These are phyloP conservation scores for Caenorhabditis sp. DNA, from an alignment of 2,888 invertebrate species.

Conservation along the genomic window DNA sequence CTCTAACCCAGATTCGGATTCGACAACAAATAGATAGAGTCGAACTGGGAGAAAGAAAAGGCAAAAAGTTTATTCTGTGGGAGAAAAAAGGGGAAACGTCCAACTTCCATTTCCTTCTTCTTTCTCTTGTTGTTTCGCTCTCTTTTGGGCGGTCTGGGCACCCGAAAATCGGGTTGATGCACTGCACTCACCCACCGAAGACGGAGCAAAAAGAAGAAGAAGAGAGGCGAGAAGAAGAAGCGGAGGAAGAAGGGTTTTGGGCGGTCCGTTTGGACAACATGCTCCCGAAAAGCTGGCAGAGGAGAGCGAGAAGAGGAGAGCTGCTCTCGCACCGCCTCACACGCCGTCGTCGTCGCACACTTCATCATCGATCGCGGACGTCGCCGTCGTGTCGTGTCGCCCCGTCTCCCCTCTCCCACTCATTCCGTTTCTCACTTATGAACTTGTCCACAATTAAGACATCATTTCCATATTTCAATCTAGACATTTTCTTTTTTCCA, in stretches of 20 bases:
- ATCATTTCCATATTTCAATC: neutral
- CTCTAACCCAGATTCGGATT: neutral
- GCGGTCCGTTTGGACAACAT: slow-evolving; percentile 43
- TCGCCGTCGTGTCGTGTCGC: slow-evolving; percentile 27
- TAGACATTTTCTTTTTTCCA: neutral
- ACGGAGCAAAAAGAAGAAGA: slow-evolving; percentile 8
- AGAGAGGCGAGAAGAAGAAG: slow-evolving; percentile 13
- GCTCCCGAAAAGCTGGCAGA: slow-evolving; percentile 58
- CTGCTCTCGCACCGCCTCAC: slow-evolving; percentile 27
- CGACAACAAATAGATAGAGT: slow-evolving; percentile 10
- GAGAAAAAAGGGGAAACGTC: neutral
- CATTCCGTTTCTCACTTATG: slow-evolving; percentile 23
- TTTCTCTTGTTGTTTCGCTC: slow-evolving; percentile 23
- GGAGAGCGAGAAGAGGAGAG: slow-evolving; percentile 31
- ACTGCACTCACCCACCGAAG: slow-evolving; percentile 35
- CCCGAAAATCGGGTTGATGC: slow-evolving; percentile 51
- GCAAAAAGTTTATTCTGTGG: neutral
- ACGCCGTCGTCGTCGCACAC: slow-evolving; percentile 46
- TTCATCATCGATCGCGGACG: slow-evolving; percentile 62
- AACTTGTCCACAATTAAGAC: neutral
- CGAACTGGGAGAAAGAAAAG: neutral
- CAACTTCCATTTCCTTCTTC: slow-evolving; percentile 13
- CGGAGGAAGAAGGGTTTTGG: slow-evolving; percentile 40
- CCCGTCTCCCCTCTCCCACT: slow-evolving; percentile 13
- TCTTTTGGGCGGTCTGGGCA: slow-evolving; percentile 2